These are phyloP conservation scores for Nanorana parkeri DNA, from an alignment of 2,113 vertebrate species.

Conservation along the genomic window DNA sequence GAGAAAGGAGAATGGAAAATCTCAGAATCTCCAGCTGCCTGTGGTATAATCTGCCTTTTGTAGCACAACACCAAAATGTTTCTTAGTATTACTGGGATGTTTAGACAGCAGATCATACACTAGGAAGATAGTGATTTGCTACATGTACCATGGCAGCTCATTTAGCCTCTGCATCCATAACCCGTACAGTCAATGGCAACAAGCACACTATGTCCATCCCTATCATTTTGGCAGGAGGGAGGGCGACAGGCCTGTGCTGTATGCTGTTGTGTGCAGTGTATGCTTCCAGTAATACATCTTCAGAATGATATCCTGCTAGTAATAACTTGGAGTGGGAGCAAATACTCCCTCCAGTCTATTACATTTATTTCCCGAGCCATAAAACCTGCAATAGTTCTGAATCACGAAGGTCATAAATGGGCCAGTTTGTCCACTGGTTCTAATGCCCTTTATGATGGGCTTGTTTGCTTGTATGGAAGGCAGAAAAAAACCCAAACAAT, in stretches of 20 bases:
- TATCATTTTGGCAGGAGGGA: background rate
- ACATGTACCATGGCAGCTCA: constrained; percentile 1
- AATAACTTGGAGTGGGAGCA: constrained; percentile 1
- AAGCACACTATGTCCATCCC: background rate
- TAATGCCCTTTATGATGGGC: no score
- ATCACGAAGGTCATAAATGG: no score
- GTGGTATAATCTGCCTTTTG: background rate
- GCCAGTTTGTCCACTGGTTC: no score
- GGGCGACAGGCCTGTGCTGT: background rate
- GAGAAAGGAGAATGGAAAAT: background rate
- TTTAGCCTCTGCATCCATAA: constrained; percentile 12
- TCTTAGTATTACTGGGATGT: background rate
- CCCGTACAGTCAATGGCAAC: constrained; percentile 19
- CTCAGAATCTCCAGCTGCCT: background rate
- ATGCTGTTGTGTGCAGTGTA: background rate
- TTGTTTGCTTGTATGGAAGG: no score
- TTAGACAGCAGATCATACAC: constrained; percentile 16
- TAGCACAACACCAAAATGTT: constrained; percentile 14
- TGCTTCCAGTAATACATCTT: constrained; percentile 37
- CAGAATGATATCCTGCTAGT: background rate
- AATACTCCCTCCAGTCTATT: background rate
- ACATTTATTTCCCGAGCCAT: no score
- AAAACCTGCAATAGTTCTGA: no score
- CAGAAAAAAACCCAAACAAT: no score
- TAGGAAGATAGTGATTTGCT: background rate